Conservation (phyloP, 1,140 invertebrate genomes). For the Cataglyphis hispanica region DNA sequence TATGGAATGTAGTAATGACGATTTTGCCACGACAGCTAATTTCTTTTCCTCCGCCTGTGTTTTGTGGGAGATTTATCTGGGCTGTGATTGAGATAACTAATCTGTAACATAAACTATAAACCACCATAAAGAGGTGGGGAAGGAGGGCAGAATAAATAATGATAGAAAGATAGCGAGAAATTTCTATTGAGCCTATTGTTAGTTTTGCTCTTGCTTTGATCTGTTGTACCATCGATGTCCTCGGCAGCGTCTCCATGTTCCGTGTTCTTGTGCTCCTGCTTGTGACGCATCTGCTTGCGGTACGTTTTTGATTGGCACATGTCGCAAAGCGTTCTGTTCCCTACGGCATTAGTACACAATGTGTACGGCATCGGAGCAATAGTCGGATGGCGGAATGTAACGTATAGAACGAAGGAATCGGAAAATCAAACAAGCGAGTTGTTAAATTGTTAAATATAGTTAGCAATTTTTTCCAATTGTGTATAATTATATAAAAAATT, state of each 20-base stretch:
- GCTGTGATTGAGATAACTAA: slow-evolving; percentile 56
- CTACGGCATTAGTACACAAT: slow-evolving; percentile 87
- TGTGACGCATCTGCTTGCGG: slow-evolving; percentile 89
- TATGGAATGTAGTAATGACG: not conserved
- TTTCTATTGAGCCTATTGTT: slow-evolving; percentile 33
- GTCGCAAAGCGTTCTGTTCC: slow-evolving; percentile 95
- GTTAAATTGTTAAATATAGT: slow-evolving; percentile 16
- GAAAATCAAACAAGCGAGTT: not conserved
- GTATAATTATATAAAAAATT: not conserved
- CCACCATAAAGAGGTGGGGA: not conserved
- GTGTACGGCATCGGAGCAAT: slow-evolving; percentile 73
- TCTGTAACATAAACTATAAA: slow-evolving; percentile 67
- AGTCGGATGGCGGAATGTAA: not conserved
- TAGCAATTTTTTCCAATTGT: not conserved
- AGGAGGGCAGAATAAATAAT: not conserved
- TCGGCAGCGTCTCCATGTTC: slow-evolving; percentile 85
- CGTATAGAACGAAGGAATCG: slow-evolving; percentile 1
- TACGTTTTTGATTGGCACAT: slow-evolving; percentile 91
- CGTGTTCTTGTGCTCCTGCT: slow-evolving; percentile 87
- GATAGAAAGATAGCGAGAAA: slow-evolving; percentile 14
- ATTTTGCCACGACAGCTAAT: not conserved
- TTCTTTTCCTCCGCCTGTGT: slow-evolving; percentile 14
- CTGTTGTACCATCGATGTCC: slow-evolving; percentile 82
- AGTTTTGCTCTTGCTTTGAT: slow-evolving; percentile 64
- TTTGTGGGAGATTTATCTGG: slow-evolving; percentile 19